phyloP scores from a whole-genome alignment of 2,113 vertebrate species.

The Herpetotheres cachinnans region DNA sequence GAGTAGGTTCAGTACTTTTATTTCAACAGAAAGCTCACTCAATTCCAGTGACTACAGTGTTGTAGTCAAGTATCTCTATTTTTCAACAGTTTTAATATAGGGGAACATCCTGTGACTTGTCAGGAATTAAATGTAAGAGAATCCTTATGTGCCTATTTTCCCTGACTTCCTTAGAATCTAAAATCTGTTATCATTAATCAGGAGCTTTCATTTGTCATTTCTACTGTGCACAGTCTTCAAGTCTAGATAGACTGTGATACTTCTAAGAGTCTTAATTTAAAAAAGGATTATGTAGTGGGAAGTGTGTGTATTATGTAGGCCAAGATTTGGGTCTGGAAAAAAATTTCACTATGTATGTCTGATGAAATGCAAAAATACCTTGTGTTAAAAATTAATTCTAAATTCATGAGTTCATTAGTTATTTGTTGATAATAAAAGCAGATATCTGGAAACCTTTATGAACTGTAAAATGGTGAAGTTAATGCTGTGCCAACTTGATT shows the following conservation, averaged over 20 bases:
- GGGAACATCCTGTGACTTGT: neutral
- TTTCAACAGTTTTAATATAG: neutral
- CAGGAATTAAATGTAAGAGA: neutral
- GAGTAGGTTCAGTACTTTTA: neutral
- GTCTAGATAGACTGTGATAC: neutral
- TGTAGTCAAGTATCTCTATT: neutral
- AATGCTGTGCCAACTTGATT: neutral
- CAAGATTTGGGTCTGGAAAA: neutral
- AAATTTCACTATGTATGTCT: neutral
- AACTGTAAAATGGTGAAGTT: neutral
- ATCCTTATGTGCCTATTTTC: neutral
- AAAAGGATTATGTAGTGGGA: neutral
- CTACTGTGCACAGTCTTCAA: neutral
- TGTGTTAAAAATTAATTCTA: neutral
- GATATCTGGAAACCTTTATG: neutral
- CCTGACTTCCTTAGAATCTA: neutral
- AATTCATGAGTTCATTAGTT: neutral
- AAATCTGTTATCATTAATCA: neutral
- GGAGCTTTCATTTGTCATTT: neutral
- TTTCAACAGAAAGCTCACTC: neutral
- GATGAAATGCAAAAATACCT: neutral
- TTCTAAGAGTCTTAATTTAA: neutral
- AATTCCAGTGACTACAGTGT: neutral
- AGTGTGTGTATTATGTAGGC: neutral
- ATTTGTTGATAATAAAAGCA: neutral